These are phyloP conservation scores for Psittacula echo DNA, from an alignment of 2,797 vertebrate genomes.

Conservation along the genomic window DNA sequence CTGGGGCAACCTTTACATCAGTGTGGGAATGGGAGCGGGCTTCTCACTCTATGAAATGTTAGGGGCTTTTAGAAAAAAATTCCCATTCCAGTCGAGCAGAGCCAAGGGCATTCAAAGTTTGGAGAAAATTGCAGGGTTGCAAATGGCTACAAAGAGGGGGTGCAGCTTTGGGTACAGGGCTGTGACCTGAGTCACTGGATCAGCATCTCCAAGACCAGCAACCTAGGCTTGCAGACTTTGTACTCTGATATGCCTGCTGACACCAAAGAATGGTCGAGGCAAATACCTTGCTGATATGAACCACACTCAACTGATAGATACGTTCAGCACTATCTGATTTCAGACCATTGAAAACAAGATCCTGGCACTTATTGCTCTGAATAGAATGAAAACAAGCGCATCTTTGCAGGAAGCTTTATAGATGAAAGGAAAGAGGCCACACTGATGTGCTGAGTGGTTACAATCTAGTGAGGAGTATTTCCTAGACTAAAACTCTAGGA, in stretches of 20 bases:
- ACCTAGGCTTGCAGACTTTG: not conserved
- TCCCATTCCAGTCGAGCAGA: not conserved
- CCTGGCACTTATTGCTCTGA: not conserved
- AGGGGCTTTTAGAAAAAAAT: not conserved
- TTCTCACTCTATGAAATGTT: not conserved
- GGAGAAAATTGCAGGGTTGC: not conserved
- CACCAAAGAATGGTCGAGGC: not conserved
- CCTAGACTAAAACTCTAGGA: not conserved
- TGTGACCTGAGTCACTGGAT: not conserved
- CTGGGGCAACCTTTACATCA: not conserved
- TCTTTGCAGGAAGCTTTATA: not conserved
- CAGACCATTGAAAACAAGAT: not conserved
- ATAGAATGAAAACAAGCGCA: not conserved
- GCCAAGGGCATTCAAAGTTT: not conserved
- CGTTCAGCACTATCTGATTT: not conserved
- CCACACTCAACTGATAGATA: not conserved
- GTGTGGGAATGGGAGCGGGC: not conserved
- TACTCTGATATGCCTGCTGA: not conserved
- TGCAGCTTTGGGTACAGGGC: not conserved
- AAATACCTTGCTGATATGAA: fast-evolving
- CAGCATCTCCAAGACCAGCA: not conserved
- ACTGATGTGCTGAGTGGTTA: not conserved
- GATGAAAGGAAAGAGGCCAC: not conserved
- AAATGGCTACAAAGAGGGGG: not conserved
- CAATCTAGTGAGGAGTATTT: not conserved